Percentiles rank a stretch among this genome's conserved stretches.
These are phyloP conservation scores for Homalodisca vitripennis DNA, from an alignment of 1,140 invertebrate species.

Conservation along the genomic window DNA sequence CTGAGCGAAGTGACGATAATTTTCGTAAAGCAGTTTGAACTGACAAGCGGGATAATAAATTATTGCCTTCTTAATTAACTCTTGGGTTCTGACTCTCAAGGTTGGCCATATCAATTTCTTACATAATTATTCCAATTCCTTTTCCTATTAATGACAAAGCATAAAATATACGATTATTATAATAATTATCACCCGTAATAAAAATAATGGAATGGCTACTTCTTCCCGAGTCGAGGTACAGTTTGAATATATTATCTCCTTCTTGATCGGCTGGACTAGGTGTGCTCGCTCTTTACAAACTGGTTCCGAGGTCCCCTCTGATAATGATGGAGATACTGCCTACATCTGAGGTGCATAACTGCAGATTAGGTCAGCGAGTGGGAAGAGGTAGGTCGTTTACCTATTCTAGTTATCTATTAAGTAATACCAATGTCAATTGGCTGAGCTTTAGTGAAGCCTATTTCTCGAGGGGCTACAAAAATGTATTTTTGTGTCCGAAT, in stretches of 20 bases:
- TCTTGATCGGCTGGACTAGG: background rate
- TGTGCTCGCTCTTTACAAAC: background rate
- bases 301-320: background rate
- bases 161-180: slow-evolving; percentile 7
- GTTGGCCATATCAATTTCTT: slow-evolving; percentile 8
- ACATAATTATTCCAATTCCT: slow-evolving; percentile 7
- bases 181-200: background rate
- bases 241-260: slow-evolving; percentile 2
- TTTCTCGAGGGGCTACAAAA: too few relatives aligned
- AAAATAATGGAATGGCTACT: background rate
- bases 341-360: too few relatives aligned
- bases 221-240: background rate
- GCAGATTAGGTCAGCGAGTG: too few relatives aligned
- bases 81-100: background rate
- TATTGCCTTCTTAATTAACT: slow-evolving; percentile 15
- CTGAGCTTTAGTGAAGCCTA: too few relatives aligned
- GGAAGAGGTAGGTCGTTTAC: too few relatives aligned
- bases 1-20: slow-evolving; percentile 9
- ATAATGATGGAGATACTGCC: background rate
- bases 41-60: slow-evolving; percentile 12
- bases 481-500: too few relatives aligned
- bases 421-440: too few relatives aligned
- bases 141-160: background rate
- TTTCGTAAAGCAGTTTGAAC: slow-evolving; percentile 13
- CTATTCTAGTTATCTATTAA: too few relatives aligned